These are phyloP conservation scores for Anorthoa munda DNA, from an alignment of 2,888 invertebrate genomes.

Conservation along the genomic window DNA sequence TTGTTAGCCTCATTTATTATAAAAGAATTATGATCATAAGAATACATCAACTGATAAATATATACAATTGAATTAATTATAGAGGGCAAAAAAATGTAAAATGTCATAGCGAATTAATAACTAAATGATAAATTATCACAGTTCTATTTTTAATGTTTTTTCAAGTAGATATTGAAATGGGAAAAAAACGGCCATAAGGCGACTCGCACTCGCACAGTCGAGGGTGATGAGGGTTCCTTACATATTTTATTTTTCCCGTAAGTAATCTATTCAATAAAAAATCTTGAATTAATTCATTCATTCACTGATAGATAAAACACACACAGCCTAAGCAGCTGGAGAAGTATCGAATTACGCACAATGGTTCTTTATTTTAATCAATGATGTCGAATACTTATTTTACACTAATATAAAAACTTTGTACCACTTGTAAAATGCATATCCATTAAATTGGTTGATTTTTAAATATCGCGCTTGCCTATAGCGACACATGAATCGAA, in stretches of 20 bases:
- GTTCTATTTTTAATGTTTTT: constrained; percentile 7
- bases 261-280: too few relatives aligned
- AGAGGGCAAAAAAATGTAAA: constrained; percentile 16
- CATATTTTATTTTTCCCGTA: background rate
- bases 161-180: constrained; percentile 5
- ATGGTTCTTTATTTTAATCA: too few relatives aligned
- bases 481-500: background rate
- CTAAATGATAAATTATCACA: constrained; percentile 34
- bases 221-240: background rate
- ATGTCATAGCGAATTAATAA: constrained; percentile 24
- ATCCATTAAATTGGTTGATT: background rate
- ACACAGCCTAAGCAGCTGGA: too few relatives aligned
- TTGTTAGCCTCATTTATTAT: constrained; percentile 48
- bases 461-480: background rate
- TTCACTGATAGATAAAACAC: too few relatives aligned
- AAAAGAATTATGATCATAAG: constrained; percentile 21
- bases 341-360: too few relatives aligned
- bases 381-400: constrained; percentile 1
- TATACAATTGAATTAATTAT: constrained; percentile 23
- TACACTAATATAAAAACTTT: background rate
- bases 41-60: constrained; percentile 17
- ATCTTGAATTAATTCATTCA: too few relatives aligned
- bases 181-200: background rate
- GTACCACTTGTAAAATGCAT: background rate
- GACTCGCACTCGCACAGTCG: background rate